A percentile compares a stretch with the other conserved stretches of the same genome.
Conservation (phyloP, 2,113 vertebrate genomes). For the Megaleporinus macrocephalus region DNA sequence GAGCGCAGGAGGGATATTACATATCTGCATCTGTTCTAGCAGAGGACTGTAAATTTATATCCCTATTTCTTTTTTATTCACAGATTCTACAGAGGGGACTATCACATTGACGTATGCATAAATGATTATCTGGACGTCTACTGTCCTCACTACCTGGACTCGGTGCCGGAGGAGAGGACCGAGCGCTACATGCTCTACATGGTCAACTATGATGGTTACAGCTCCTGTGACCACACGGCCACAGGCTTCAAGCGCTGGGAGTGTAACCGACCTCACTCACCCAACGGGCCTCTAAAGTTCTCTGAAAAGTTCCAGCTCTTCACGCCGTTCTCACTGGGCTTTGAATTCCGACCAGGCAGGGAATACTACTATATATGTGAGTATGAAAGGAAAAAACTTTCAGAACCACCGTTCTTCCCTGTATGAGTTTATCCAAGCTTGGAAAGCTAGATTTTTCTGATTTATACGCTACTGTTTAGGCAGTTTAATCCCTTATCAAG, state of each 20-base stretch:
- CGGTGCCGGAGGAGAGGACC: constrained; percentile 88
- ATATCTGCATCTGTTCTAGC: constrained; percentile 25
- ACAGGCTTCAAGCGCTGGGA: constrained; percentile 99
- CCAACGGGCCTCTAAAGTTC: constrained; percentile 96
- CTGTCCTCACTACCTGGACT: constrained; percentile 92
- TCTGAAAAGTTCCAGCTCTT: constrained; percentile 99
- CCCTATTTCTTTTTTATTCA: neutral
- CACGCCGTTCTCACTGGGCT: constrained; percentile 97
- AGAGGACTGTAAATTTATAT: neutral
- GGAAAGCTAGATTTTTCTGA: too few species aligned
- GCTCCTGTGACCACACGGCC: constrained; percentile 93
- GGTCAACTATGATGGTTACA: constrained; percentile 99
- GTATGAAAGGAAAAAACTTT: constrained; percentile 67
- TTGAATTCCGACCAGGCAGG: constrained; percentile 97
- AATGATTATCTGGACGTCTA: constrained; percentile 98
- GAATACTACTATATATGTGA: constrained; percentile 99
- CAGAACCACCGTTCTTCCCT: neutral
- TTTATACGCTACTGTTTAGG: too few species aligned
- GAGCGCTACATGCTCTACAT: constrained; percentile 98
- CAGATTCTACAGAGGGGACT: constrained; percentile 93
- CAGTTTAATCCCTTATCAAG: too few species aligned
- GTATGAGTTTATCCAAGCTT: too few species aligned
- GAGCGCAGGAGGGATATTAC: constrained; percentile 1
- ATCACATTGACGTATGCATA: constrained; percentile 97
- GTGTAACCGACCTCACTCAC: constrained; percentile 93